Conservation (phyloP, 2,797 vertebrate species). For the Sardinella longiceps region DNA sequence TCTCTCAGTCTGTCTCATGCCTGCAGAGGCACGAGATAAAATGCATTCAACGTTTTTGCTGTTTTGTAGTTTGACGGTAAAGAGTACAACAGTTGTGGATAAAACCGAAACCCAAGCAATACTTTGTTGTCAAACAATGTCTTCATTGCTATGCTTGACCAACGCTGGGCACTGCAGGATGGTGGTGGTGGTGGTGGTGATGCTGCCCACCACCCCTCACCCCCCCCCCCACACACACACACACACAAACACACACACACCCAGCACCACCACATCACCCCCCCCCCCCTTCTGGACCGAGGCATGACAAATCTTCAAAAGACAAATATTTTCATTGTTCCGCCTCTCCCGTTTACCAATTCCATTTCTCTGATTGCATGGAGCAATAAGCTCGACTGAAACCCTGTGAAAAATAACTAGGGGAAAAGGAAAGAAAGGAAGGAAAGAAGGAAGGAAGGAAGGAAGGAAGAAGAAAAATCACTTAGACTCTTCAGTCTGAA, state of each 20-base stretch:
- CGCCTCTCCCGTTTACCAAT: neutral
- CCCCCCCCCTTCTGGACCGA: neutral
- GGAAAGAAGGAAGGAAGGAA: neutral
- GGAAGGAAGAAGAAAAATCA: neutral
- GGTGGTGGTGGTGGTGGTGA: too few species aligned
- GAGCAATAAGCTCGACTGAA: neutral
- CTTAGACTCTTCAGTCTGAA: neutral
- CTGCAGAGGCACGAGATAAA: neutral
- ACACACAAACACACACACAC: too few species aligned
- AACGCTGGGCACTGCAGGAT: neutral
- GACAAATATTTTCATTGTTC: conserved; percentile 15
- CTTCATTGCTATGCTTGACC: conserved; percentile 9
- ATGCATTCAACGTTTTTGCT: neutral
- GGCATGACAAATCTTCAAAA: conserved; percentile 20
- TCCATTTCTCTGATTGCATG: neutral
- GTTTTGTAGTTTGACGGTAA: neutral
- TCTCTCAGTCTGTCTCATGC: neutral
- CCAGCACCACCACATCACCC: neutral
- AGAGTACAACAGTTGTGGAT: neutral
- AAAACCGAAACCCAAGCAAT: conserved; percentile 5
- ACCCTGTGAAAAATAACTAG: neutral
- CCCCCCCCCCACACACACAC: neutral
- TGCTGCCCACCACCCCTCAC: neutral
- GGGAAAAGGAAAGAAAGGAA: neutral
- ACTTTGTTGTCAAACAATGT: conserved; percentile 1